phyloP scores from a whole-genome alignment of 2,888 invertebrate genomes.

The Lypha dubia region DNA sequence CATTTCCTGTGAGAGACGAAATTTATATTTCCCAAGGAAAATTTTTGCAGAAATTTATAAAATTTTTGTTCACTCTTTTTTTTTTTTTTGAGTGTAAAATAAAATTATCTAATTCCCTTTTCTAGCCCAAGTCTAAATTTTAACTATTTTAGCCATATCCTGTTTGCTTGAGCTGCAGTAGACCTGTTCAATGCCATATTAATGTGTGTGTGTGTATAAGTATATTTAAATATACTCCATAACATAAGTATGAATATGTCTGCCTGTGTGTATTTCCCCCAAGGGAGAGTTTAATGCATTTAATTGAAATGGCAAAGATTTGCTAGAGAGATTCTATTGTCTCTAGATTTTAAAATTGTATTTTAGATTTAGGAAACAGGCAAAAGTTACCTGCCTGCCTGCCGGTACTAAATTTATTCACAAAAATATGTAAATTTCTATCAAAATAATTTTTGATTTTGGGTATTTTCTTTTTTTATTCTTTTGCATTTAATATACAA shows the following conservation, averaged over 20 bases:
- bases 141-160: background rate
- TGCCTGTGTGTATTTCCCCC: conserved; percentile 30
- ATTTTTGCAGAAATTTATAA: too few relatives aligned
- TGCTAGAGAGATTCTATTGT: conserved; percentile 38
- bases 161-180: background rate
- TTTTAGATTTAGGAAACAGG: background rate
- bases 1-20: too few relatives aligned
- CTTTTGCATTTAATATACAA: background rate
- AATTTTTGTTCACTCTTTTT: too few relatives aligned
- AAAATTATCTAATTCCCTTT: too few relatives aligned
- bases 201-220: background rate
- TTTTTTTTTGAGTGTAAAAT: too few relatives aligned
- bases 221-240: background rate
- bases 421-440: background rate
- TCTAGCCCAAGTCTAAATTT: background rate
- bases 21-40: too few relatives aligned
- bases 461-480: background rate
- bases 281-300: conserved; percentile 62
- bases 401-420: background rate
- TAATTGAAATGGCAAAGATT: conserved; percentile 69
- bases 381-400: too few relatives aligned
- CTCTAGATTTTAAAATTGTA: conserved; percentile 7
- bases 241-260: too few relatives aligned
- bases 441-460: conserved; percentile 35
- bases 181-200: background rate